phyloP scores from a whole-genome alignment of 2,888 invertebrate genomes.

The Cecidostiba fungosa region DNA sequence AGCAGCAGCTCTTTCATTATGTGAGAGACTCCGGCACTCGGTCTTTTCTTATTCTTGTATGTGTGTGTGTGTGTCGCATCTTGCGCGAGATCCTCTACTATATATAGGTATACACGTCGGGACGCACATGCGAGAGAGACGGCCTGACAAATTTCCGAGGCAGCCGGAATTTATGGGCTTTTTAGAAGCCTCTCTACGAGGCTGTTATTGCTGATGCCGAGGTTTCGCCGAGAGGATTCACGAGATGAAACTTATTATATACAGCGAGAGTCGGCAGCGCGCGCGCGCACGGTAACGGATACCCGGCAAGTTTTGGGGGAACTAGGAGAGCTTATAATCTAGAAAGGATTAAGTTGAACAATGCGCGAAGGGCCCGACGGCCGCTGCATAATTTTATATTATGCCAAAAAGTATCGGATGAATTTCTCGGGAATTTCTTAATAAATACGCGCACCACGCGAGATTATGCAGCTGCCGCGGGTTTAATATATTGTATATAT shows the following conservation, averaged over 20 bases:
- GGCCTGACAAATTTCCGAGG: constrained; percentile 75
- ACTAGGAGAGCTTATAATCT: neutral
- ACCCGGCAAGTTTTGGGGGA: neutral
- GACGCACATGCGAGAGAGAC: constrained; percentile 2
- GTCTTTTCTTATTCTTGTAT: constrained; percentile 17
- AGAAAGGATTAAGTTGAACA: neutral
- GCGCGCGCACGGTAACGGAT: neutral
- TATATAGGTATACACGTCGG: no score
- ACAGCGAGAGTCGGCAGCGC: no score
- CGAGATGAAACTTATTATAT: neutral
- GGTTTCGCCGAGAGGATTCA: neutral
- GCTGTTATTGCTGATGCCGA: neutral
- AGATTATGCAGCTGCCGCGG: neutral
- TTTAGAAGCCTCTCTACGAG: constrained; percentile 39
- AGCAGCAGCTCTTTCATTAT: constrained; percentile 46
- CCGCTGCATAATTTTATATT: neutral
- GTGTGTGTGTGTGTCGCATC: constrained; percentile 2
- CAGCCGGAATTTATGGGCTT: constrained; percentile 73
- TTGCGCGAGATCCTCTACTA: neutral
- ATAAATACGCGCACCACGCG: neutral
- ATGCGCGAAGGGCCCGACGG: neutral
- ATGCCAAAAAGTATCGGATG: constrained; percentile 3
- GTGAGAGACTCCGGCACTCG: neutral
- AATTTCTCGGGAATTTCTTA: constrained; percentile 5
- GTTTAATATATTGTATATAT: neutral